Conservation (phyloP, 2,797 vertebrate genomes). For the Salmo trutta region DNA sequence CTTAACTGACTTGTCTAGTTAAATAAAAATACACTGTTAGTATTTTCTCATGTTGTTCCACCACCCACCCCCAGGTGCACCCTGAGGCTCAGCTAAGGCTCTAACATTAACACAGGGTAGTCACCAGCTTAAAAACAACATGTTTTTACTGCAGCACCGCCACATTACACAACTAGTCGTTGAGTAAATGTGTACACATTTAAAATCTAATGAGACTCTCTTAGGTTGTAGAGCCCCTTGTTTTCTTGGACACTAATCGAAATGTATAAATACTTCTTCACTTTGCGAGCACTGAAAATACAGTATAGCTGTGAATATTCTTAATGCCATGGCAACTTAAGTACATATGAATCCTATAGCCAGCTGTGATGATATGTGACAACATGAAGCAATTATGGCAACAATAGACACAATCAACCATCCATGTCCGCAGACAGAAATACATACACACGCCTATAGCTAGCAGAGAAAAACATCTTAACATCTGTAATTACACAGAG, state of each 20-base stretch:
- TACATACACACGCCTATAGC: background rate
- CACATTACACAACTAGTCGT: background rate
- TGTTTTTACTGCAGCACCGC: background rate
- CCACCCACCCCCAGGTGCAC: background rate
- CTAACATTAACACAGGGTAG: background rate
- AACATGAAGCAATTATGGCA: background rate
- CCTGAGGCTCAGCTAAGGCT: background rate
- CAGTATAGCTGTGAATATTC: background rate
- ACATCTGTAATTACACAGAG: constrained; percentile 1
- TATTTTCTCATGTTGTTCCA: too few relatives aligned
- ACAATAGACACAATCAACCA: background rate
- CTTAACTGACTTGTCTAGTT: too few relatives aligned
- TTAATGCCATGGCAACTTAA: constrained; percentile 15
- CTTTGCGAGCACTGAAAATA: constrained; percentile 1
- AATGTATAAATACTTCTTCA: background rate
- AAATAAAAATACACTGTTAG: too few relatives aligned
- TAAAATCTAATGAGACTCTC: background rate
- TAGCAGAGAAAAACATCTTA: background rate
- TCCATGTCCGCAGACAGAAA: background rate
- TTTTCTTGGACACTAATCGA: background rate
- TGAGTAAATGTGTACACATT: background rate
- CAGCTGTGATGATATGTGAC: too few relatives aligned
- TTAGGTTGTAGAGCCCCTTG: background rate
- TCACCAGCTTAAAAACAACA: background rate
- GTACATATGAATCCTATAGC: background rate